Conservation (phyloP, 2,113 vertebrate genomes). For the Dasyornis broadbenti region DNA sequence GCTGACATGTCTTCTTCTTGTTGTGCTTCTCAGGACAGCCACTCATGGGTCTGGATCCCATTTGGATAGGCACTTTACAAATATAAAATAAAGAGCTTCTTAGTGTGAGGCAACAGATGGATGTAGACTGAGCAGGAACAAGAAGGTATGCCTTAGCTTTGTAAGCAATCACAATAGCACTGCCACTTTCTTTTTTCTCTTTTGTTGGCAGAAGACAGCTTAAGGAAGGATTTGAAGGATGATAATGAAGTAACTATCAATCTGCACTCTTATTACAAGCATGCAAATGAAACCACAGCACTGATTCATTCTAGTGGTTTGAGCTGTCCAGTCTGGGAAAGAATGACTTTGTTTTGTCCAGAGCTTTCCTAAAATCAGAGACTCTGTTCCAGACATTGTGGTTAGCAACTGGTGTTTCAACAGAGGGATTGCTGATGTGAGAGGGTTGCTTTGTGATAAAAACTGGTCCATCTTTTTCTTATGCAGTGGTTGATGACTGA, state of each 20-base stretch:
- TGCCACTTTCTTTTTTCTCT: neutral
- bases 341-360: neutral
- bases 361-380: constrained; percentile 4
- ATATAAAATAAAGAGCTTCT: neutral
- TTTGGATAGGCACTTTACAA: neutral
- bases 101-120: neutral
- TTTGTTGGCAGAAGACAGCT: neutral
- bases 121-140: neutral
- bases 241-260: neutral
- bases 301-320: neutral
- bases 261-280: constrained; percentile 16
- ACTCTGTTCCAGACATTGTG: neutral
- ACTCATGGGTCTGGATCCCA: neutral
- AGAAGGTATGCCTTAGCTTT: neutral
- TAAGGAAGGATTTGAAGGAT: constrained; percentile 4
- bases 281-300: neutral
- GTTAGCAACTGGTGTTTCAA: neutral
- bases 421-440: neutral
- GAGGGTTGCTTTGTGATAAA: neutral
- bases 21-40: neutral
- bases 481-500: neutral
- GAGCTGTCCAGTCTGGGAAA: neutral
- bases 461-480: neutral
- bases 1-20: neutral
- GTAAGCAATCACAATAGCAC: neutral